Evolutionary conservation across 1,140 invertebrate genomes (phyloP).

Genomic region (Drosophila obscura): DNA sequence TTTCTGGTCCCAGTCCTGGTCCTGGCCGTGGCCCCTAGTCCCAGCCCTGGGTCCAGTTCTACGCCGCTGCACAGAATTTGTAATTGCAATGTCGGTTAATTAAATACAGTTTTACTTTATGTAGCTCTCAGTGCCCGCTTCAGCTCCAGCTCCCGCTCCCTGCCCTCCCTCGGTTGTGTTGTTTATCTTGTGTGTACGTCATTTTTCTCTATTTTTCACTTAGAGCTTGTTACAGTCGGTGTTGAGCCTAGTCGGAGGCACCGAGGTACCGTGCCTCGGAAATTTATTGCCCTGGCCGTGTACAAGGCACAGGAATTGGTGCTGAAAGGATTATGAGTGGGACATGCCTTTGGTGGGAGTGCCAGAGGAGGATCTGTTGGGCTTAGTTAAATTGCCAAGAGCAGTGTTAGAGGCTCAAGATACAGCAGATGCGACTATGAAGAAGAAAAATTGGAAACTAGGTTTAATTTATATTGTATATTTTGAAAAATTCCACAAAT

Average conservation of each 20-base stretch:
- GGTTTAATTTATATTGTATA: too few species aligned
- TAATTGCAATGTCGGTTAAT: constrained; percentile 83
- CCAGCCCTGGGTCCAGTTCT: constrained; percentile 17
- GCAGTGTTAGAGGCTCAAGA: background rate
- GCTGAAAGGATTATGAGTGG: constrained; percentile 55
- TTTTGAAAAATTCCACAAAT: too few species aligned
- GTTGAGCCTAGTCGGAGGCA: constrained; percentile 36
- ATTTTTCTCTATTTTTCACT: constrained; percentile 74
- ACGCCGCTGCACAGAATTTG: constrained; percentile 79
- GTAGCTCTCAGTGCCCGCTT: constrained; percentile 10
- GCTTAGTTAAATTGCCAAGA: constrained; percentile 53
- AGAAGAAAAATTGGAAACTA: too few species aligned
- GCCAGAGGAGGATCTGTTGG: background rate
- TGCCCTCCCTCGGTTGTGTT: constrained; percentile 41
- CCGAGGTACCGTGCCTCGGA: constrained; percentile 1
- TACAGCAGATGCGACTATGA: background rate
- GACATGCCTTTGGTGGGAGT: background rate
- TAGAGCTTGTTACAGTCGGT: constrained; percentile 56
- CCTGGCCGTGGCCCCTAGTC: constrained; percentile 24
- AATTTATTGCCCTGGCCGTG: constrained; percentile 56
- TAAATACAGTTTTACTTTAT: constrained; percentile 83
- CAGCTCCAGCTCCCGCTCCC: background rate
- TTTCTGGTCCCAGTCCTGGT: constrained; percentile 31
- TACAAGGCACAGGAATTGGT: constrained; percentile 17
- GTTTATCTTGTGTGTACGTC: constrained; percentile 68